phyloP scores from a whole-genome alignment of 1,140 invertebrate genomes.

The Penaeus chinensis region DNA sequence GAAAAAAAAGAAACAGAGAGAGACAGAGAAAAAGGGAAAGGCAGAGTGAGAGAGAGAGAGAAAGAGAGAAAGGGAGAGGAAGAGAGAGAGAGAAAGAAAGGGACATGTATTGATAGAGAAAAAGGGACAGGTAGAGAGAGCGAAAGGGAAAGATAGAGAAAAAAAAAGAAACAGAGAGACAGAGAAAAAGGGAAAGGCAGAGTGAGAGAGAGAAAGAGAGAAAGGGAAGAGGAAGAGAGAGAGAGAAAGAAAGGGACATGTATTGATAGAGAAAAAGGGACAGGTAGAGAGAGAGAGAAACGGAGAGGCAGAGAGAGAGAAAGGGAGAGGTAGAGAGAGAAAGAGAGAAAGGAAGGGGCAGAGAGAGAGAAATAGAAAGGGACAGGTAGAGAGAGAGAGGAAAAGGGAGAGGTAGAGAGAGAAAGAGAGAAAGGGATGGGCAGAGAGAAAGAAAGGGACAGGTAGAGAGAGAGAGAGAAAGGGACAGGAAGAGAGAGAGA shows the following conservation, averaged over 20 bases:
- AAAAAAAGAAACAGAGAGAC: neutral
- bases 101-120: slow-evolving; percentile 5
- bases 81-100: slow-evolving; percentile 9
- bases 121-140: neutral
- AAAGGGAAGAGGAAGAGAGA: neutral
- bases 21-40: slow-evolving; percentile 1
- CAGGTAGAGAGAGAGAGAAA: too few relatives aligned
- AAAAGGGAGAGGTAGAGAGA: too few relatives aligned
- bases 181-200: neutral
- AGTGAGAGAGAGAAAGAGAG: neutral
- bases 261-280: too few relatives aligned
- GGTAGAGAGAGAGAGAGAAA: too few relatives aligned
- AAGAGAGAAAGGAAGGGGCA: too few relatives aligned
- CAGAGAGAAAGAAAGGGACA: too few relatives aligned
- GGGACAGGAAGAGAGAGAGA: too few relatives aligned
- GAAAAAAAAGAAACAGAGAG: slow-evolving; percentile 2
- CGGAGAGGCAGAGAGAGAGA: too few relatives aligned
- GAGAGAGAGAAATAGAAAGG: too few relatives aligned
- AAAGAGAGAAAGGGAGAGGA: neutral
- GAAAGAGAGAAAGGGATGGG: too few relatives aligned
- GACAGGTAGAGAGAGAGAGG: too few relatives aligned
- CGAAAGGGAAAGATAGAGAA: neutral
- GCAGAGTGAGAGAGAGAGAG: neutral
- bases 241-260: neutral
- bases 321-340: too few relatives aligned